Evolutionary conservation across 2,797 vertebrate species (phyloP).

Genomic region (Pitangus sulphuratus): DNA sequence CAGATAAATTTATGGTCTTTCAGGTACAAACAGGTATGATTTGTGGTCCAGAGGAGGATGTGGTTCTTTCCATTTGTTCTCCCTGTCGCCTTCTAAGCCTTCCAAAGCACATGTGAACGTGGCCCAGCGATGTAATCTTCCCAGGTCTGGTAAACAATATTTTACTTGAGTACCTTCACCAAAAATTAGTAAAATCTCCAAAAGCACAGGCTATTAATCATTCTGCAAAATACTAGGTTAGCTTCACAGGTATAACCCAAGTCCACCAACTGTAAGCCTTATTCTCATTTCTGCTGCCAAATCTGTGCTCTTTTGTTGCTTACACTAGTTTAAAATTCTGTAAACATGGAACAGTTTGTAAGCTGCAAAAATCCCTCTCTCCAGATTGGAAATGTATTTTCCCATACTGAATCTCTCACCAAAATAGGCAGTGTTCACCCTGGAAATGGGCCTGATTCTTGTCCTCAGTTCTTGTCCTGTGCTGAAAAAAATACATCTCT

Average conservation of each 20-base stretch:
- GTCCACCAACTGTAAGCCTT: not conserved
- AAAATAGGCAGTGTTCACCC: not conserved
- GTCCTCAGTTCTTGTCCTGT: not conserved
- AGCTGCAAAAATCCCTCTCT: not conserved
- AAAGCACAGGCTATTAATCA: not conserved
- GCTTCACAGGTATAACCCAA: not conserved
- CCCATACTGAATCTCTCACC: not conserved
- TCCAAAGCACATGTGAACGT: not conserved
- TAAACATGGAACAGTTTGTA: not conserved
- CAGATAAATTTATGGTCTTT: slow-evolving; percentile 51
- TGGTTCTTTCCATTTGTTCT: slow-evolving; percentile 1
- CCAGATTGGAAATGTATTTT: not conserved
- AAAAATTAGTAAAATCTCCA: not conserved
- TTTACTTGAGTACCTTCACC: not conserved
- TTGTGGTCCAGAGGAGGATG: slow-evolving; percentile 23
- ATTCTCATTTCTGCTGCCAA: not conserved
- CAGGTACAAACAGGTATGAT: slow-evolving; percentile 59
- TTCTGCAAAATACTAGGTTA: not conserved
- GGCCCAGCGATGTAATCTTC: not conserved
- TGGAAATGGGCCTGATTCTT: not conserved
- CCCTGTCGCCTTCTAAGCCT: not conserved
- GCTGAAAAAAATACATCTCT: not conserved
- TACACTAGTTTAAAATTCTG: not conserved
- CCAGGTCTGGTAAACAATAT: not conserved
- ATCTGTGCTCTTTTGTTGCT: not conserved